These are phyloP conservation scores for Heterotilapia buettikoferi DNA, from an alignment of 2,113 vertebrate species.

Conservation along the genomic window DNA sequence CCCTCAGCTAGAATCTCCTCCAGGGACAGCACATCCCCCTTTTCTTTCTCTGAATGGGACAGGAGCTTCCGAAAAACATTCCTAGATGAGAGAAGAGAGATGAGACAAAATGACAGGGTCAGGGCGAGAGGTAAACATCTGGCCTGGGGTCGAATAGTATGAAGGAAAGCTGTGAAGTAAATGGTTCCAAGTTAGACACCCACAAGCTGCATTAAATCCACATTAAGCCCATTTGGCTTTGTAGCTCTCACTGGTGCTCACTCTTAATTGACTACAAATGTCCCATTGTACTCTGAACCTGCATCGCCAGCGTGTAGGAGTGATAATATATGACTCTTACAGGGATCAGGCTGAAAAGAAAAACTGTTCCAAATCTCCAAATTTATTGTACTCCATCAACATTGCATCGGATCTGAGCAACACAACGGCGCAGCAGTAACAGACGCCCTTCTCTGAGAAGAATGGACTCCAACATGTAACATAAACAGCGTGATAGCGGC, in stretches of 20 bases:
- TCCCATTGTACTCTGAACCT: background rate
- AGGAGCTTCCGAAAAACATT: conserved; percentile 78
- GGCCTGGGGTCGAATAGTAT: background rate
- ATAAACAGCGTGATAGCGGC: background rate
- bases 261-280: background rate
- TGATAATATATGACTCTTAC: background rate
- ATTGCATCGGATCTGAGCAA: background rate
- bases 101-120: background rate
- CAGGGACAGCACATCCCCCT: conserved; percentile 75
- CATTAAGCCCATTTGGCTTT: background rate
- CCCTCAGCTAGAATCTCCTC: conserved; percentile 80
- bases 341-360: background rate
- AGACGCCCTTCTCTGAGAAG: background rate
- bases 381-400: background rate
- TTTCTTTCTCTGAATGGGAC: conserved; percentile 73
- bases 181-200: background rate
- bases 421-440: background rate
- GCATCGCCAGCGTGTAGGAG: background rate
- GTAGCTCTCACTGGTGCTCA: background rate
- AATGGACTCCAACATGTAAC: background rate
- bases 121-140: background rate
- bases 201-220: background rate
- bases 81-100: conserved; percentile 31
- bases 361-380: background rate
- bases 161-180: background rate